These are phyloP conservation scores for Hylyphantes graminicola DNA, from an alignment of 1,140 invertebrate species.

Conservation along the genomic window DNA sequence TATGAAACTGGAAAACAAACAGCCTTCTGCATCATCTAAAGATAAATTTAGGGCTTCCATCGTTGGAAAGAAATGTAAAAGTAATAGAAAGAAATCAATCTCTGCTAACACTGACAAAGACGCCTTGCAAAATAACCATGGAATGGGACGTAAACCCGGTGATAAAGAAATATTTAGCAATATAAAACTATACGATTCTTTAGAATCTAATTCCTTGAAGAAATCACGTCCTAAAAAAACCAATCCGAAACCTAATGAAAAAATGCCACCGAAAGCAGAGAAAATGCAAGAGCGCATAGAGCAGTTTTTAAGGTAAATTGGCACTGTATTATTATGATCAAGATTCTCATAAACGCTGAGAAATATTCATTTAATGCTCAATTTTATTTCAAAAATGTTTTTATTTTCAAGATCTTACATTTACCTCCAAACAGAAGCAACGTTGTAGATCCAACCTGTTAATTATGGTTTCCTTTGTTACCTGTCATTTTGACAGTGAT, in stretches of 20 bases:
- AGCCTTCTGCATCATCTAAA: conserved; percentile 18
- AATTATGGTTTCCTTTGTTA: too few species aligned
- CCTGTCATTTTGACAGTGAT: too few species aligned
- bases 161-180: conserved; percentile 11
- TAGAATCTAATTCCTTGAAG: conserved; percentile 27
- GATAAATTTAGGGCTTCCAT: conserved; percentile 28
- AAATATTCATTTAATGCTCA: too few species aligned
- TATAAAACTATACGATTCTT: conserved; percentile 2
- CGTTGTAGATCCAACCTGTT: too few species aligned
- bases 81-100: conserved; percentile 36
- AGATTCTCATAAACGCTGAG: too few species aligned
- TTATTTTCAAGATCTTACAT: too few species aligned
- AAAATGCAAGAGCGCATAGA: conserved; percentile 47
- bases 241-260: conserved; percentile 28
- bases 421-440: too few species aligned
- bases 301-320: conserved; percentile 47
- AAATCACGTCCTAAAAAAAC: conserved; percentile 46
- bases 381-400: too few species aligned
- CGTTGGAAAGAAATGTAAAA: conserved; percentile 42
- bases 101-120: conserved; percentile 52
- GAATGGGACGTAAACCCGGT: conserved; percentile 54
- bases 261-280: conserved; percentile 24
- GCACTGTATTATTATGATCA: background rate
- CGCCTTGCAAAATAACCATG: conserved; percentile 52
- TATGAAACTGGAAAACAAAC: conserved; percentile 58